Evolutionary conservation across 2,888 invertebrate species (phyloP), one percentile per base, ranked within the genome.

Genomic region (Carterocephalus palaemon): DNA sequence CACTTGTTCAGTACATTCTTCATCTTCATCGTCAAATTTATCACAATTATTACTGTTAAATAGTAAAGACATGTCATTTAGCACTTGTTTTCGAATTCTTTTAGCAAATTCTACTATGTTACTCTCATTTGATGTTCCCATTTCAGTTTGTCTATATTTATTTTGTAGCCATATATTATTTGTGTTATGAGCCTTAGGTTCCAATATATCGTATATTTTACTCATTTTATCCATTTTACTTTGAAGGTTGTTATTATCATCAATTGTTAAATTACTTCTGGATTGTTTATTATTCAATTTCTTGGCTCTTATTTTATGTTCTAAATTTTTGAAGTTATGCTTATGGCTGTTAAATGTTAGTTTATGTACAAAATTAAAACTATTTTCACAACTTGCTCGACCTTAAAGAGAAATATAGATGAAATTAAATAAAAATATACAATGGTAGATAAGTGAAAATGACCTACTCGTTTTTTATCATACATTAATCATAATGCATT

Each of bases 321-420:
- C 3, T 6, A 22, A 6, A 8, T 5, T 8, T 9, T 23, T 8
- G 2, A 17, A 19, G 4, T 16, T 22, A 20, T 43, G 22, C 15
- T 36, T 34, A 28, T 43, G 34, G 13, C 34, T 43, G 4, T 43
- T 22, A 36, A 22, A 43, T 5, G 42, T 43, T n/a, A 20, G 22
- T 10, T 28, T 26, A 2, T 19, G 15, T 28, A 19, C 6, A 22
- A 7, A 22, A 29, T 15, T 22, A 16, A 13, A 2, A 16, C 15
- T 23, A 7, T 13, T 13, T 4, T 2, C 8, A 10, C 6, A 10
- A 8, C 3, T 22, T 22, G 7, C 10, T 22, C 15, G 15, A 20
- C n/a, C n/a, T n/a, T n/a, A n/a, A n/a, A n/a, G n/a, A n/a, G n/a
- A n/a, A n/a, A n/a, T n/a, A n/a, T n/a, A n/a, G n/a, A n/a, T n/a